These are phyloP conservation scores for Leptoteleia sp. DNA, from an alignment of 1,140 invertebrate species.

Conservation along the genomic window DNA sequence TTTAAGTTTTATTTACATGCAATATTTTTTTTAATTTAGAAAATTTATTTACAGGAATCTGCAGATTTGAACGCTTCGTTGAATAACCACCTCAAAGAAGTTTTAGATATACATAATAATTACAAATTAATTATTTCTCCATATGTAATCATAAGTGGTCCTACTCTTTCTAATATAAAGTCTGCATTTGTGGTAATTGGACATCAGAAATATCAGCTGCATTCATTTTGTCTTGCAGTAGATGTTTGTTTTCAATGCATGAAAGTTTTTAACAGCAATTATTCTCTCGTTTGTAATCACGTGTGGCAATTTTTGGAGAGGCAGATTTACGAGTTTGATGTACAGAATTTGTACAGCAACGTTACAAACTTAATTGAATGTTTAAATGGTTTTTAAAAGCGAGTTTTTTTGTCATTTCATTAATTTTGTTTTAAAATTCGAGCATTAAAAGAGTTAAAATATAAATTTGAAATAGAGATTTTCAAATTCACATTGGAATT, in stretches of 20 bases:
- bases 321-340: constrained; percentile 21
- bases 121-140: too few relatives aligned
- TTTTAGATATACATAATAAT: too few relatives aligned
- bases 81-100: too few relatives aligned
- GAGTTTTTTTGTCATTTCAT: too few relatives aligned
- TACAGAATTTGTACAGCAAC: constrained; percentile 7
- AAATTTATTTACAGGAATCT: too few relatives aligned
- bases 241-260: constrained; percentile 26
- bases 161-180: constrained; percentile 5
- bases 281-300: constrained; percentile 22
- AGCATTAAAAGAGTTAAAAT: too few relatives aligned
- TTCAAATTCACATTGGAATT: constrained; percentile 49
- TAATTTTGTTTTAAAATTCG: too few relatives aligned
- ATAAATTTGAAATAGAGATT: constrained; percentile 40
- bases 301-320: constrained; percentile 30
- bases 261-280: constrained; percentile 23
- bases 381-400: too few relatives aligned
- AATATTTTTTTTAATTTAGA: too few relatives aligned
- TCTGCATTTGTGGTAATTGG: constrained; percentile 8
- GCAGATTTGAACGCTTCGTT: too few relatives aligned
- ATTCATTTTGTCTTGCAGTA: constrained; percentile 2
- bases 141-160: constrained; percentile 13
- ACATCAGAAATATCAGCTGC: constrained; percentile 21
- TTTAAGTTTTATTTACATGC: too few relatives aligned
- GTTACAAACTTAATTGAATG: too few relatives aligned